Conservation (phyloP, 2,888 invertebrate species). For the Autographa pulchrina region DNA sequence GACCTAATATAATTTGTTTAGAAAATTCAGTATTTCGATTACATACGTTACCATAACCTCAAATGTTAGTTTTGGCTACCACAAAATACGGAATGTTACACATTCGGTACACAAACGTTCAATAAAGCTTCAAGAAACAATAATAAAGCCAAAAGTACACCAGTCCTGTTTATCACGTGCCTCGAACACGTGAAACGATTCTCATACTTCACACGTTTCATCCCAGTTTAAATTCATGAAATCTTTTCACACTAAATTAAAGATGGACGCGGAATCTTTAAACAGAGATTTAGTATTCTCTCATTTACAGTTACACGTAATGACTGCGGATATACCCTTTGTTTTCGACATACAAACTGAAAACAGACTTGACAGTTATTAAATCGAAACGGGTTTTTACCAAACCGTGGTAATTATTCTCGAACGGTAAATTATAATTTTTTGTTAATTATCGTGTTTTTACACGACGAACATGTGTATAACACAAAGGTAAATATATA, state of each 20-base stretch:
- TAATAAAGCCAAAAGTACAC: slow-evolving; percentile 43
- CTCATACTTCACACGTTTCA: slow-evolving; percentile 28
- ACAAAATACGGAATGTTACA: slow-evolving; percentile 10
- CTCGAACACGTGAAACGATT: slow-evolving; percentile 32
- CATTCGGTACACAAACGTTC: slow-evolving; percentile 33
- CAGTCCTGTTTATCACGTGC: slow-evolving; percentile 43
- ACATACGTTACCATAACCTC: slow-evolving; percentile 8
- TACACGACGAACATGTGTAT: too few species aligned
- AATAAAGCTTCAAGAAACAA: slow-evolving; percentile 44
- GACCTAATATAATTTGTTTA: background rate
- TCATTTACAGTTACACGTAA: background rate
- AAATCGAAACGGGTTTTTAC: background rate
- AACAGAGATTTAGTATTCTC: slow-evolving; percentile 20
- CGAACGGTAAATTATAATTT: background rate
- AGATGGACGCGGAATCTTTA: slow-evolving; percentile 14
- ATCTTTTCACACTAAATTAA: slow-evolving; percentile 28
- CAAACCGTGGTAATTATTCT: background rate
- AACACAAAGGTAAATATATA: background rate
- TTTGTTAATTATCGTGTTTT: background rate
- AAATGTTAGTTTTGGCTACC: slow-evolving; percentile 22
- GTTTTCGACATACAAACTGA: background rate
- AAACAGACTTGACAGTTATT: background rate
- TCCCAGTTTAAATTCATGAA: slow-evolving; percentile 43
- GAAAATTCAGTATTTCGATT: background rate
- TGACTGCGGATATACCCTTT: background rate